Conservation (phyloP, 2,797 vertebrate genomes). For the Yasuhikotakia modesta region DNA sequence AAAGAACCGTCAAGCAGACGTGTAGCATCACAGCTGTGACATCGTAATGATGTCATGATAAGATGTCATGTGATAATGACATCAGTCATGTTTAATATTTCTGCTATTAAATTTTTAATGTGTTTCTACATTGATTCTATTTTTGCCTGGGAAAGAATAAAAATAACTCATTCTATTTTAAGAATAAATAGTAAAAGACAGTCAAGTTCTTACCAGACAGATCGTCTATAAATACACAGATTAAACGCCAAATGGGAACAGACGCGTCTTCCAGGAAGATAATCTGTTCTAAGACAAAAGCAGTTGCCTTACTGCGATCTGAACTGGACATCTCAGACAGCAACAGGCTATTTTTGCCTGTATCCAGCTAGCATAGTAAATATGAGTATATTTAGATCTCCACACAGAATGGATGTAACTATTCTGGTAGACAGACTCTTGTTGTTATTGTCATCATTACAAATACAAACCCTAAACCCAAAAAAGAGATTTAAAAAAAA, state of each 20-base stretch:
- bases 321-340: slow-evolving; percentile 1
- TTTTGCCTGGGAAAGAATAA: neutral
- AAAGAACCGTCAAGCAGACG: too few species aligned
- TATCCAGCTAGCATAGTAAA: neutral
- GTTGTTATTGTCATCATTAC: too few species aligned
- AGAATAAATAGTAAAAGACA: neutral
- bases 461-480: too few species aligned
- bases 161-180: slow-evolving; percentile 18
- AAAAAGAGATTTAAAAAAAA: too few species aligned
- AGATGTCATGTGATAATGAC: too few species aligned
- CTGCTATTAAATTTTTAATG: too few species aligned
- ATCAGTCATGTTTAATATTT: too few species aligned
- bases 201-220: neutral
- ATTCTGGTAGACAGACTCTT: too few species aligned
- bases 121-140: neutral
- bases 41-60: too few species aligned
- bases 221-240: slow-evolving; percentile 17
- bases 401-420: too few species aligned
- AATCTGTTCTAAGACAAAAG: slow-evolving; percentile 32
- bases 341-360: neutral
- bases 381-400: too few species aligned
- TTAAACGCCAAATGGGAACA: slow-evolving; percentile 28
- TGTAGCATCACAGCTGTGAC: too few species aligned
- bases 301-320: neutral
- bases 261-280: slow-evolving; percentile 27